Base-by-base conservation (phyloP, 2,888 invertebrate species). In the Dascillus cervinus region DNA sequence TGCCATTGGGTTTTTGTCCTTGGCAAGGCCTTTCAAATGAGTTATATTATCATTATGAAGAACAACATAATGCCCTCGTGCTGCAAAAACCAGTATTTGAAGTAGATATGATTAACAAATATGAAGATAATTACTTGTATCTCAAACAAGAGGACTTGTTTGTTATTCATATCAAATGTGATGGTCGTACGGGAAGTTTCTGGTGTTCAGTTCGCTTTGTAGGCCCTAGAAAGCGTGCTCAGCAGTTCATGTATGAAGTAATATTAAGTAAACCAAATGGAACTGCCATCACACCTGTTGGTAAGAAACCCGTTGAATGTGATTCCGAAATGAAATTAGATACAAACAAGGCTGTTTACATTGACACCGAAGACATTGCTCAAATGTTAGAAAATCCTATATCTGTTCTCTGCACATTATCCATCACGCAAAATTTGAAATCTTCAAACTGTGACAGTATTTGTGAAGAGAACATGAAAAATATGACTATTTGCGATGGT, bases 71-170 rank as follows among this genome's bases (percentile, higher is more conserved):
- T 2, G 33, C 40, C 3, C 46, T 51, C 22, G 37, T 56, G n/a
- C 29, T 60, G 24, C 46, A 42, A 19, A 44, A 53, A 21, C 36
- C 43, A 2, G 40, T 41, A 17, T 55, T 60, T 35, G 60, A 60
- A 43, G 23, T 62, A 5, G 52, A 60, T 47, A 50, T 60, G 22
- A 23, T 57, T 4, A 51, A 52, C 29, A 49, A 40, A 11, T 53
- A 58, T 28, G 50, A 49, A 12, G 54, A 52, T 31, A 50, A 52
- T 39, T 56, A 50, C 42, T 28, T 60, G 6, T 32, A 58, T 17
- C 40, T 44, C 2, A 47, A 47, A 37, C 39, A 42, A 8, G 54
- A 55, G 10, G 47, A 51, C 12, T 33, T 55, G 5, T 60, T 52
- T 43, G 26, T 55, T n/a, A 44, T 56, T 2, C 50, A 47, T 29